Evolutionary conservation across 1,140 invertebrate species (phyloP), one percentile per base, ranked within the genome.

Genomic region (Listronotus bonariensis): DNA sequence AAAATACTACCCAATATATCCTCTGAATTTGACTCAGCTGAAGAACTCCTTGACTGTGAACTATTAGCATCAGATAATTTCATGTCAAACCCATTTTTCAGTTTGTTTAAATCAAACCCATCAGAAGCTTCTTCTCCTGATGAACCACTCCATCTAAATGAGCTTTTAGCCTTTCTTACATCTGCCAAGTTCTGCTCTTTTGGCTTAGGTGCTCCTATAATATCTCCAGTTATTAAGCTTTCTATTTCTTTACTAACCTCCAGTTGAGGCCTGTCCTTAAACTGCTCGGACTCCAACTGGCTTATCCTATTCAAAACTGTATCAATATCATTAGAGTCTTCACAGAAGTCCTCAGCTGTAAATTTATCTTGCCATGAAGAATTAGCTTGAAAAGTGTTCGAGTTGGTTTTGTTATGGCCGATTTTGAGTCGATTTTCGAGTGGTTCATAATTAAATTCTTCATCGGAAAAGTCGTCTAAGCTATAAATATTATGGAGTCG

Each of bases 271-370:
- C n/a, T 17, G n/a, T 36, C n/a, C 8, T 32, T 3, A 52, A 52
- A 34, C 10, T 52, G 49, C 36, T 38, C 18, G n/a, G 40, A 15
- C 26, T 43, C 42, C 7, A 15, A 10, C 41, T 45, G 40, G 5
- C 40, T 43, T 8, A 32, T 46, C 14, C 34, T 20, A 11, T 7
- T 31, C 10, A 57, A 45, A 43, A 57, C 41, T 20, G 20, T 36
- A 20, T 57, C 54, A 43, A 34, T 3, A 18, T 61, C 58, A 43
- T 52, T 52, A 9, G 58, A 61, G 31, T 61, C 17, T 17, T 61
- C 46, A 40, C 46, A 52, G 38, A 61, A 61, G 26, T 61, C 58
- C 9, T 41, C 46, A 12, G 18, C 20, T 18, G 58, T 42, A 42
- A 61, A 61, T 7, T 61, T 61, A 14, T 14, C 15, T 17, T 41